Evolutionary conservation across 2,888 invertebrate genomes (phyloP), one percentile per base, ranked within the genome.

Genomic region (Aporophyla lueneburgensis): DNA sequence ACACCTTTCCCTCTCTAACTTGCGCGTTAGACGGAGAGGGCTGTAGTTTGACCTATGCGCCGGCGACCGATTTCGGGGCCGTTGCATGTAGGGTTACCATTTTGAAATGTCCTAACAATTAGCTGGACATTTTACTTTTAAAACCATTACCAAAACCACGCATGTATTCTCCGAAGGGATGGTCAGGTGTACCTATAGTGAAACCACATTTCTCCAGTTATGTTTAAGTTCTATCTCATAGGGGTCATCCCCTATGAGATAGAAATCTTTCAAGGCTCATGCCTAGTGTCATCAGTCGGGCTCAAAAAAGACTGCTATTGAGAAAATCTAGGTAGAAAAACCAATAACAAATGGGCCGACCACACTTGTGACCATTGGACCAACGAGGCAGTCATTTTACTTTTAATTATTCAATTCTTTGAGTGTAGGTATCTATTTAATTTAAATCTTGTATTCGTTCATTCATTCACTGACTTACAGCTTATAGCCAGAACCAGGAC

Each of bases 21-120:
- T 66, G 9, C 24, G 46, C 3, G 84, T 58, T 40, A 24, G 86
- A 94, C 54, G 67, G 91, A 87, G 92, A 92, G 27, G 59, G 78
- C n/a, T 46, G 81, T 80, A 92, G 92, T 92, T 93, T 90, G 89
- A 89, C 87, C 90, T 87, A 90, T 88, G 89, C 88, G 88, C 90
- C 89, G 85, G 92, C 93, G 93, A 93, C 91, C 91, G 81, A 87
- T 88, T 91, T 90, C 81, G 86, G 87, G 86, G 80, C 84, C 83
- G 85, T 80, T 82, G 86, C 76, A 79, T 76, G 82, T 67, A 67
- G 67, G 67, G 67, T 67, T 40, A 67, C 67, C 67, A 67, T 67
- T n/a, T 19, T 40, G 33, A 67, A 61, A 67, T n/a, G 61, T 59
- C 33, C n/a, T 61, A n/a, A 59, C 6, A 58, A 33, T 27, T 16